These are phyloP conservation scores for Plebejus anna DNA, from an alignment of 2,888 invertebrate species.

Conservation along the genomic window DNA sequence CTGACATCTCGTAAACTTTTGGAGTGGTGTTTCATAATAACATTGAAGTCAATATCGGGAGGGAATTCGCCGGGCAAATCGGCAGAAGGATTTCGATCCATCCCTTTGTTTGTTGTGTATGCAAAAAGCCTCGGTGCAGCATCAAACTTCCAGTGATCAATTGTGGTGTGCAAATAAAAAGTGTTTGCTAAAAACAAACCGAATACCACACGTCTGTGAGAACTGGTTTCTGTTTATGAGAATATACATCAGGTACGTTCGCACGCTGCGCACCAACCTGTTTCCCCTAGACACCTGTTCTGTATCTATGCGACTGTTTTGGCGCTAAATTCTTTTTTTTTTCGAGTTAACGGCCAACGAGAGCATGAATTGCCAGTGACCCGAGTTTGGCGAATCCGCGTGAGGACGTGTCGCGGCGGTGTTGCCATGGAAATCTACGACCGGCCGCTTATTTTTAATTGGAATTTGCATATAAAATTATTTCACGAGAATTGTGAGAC, in stretches of 20 bases:
- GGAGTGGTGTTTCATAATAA: conserved; percentile 2
- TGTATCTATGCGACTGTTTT: conserved; percentile 42
- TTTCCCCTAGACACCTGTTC: conserved; percentile 67
- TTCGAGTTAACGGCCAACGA: conserved; percentile 36
- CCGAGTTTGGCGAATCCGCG: background rate
- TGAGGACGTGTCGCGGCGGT: background rate
- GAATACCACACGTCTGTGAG: conserved; percentile 31
- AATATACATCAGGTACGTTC: conserved; percentile 65
- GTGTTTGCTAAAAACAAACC: conserved; percentile 16
- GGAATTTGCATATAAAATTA: conserved; percentile 13
- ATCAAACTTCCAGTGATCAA: conserved; percentile 1
- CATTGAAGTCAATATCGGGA: background rate
- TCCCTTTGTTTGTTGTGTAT: background rate
- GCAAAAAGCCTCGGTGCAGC: background rate
- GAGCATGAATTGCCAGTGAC: conserved; percentile 12
- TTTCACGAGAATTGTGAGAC: background rate
- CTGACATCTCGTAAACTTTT: background rate
- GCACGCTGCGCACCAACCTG: conserved; percentile 65
- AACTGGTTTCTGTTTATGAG: conserved; percentile 64
- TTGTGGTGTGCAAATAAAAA: conserved; percentile 19
- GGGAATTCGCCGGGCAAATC: background rate
- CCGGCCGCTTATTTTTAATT: conserved; percentile 3
- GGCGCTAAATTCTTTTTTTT: conserved; percentile 45
- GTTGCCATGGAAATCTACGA: conserved; percentile 11
- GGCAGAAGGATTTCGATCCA: background rate